phyloP scores from a whole-genome alignment of 2,888 invertebrate species.

The Noctuana brunneofusca region DNA sequence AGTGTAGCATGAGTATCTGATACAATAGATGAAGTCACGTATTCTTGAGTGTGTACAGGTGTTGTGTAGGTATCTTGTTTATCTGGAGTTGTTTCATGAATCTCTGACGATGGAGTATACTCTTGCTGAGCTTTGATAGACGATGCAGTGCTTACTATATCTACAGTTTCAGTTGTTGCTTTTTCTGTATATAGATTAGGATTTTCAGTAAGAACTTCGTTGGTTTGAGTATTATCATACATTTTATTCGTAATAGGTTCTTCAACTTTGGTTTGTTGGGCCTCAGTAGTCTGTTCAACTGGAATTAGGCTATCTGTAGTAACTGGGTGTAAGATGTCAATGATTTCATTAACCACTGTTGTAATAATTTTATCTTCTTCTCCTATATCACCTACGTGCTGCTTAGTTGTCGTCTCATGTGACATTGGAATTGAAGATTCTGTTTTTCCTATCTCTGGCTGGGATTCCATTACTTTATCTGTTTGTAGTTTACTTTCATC shows the following conservation, averaged over 20 bases:
- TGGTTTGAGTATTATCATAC: conserved; percentile 23
- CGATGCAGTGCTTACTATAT: conserved; percentile 4
- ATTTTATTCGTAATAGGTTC: conserved; percentile 28
- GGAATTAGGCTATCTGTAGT: conserved; percentile 1
- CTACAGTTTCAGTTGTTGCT: conserved; percentile 14
- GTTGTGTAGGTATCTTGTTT: conserved; percentile 5
- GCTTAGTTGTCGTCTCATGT: conserved; percentile 27
- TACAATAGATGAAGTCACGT: conserved; percentile 7
- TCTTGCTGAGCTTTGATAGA: neutral
- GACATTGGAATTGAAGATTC: conserved; percentile 15
- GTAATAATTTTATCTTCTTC: neutral
- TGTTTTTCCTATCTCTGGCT: conserved; percentile 5
- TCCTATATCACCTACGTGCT: neutral
- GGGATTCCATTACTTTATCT: conserved; percentile 27
- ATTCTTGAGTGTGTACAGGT: conserved; percentile 10
- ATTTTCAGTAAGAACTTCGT: conserved; percentile 23
- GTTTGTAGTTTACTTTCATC: neutral
- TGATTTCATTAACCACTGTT: neutral
- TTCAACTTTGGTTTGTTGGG: conserved; percentile 9
- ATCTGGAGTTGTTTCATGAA: conserved; percentile 7
- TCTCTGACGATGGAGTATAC: neutral
- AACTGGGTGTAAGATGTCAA: neutral
- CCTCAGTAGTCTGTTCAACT: conserved; percentile 10
- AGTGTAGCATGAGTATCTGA: conserved; percentile 11
- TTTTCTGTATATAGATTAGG: conserved; percentile 32